Base-by-base conservation (phyloP, 2,113 vertebrate species). In the Hippoglossus stenolepis region DNA sequence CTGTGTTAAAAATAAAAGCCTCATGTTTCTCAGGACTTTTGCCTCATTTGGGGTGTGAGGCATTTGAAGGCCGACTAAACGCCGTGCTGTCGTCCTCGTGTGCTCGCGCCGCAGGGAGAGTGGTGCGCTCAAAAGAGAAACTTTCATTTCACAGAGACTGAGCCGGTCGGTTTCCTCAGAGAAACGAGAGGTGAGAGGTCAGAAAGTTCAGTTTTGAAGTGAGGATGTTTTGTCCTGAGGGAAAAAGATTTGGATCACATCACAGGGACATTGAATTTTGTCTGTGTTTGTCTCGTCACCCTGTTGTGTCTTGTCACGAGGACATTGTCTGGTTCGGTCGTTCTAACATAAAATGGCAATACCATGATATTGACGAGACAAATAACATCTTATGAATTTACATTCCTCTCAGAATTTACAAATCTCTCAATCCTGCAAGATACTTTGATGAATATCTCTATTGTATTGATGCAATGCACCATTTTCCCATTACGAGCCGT, bases 1-100 rank as follows among this genome's bases (percentile, higher is more conserved):
- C 53, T 38, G 79, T 64, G 53, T 84, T 83, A 88, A 89, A 93
- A 90, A 91, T 83, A 81, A 85, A 85, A 79, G 64, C 68, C 60
- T 70, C 57, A 70, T 85, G 64, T 78, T 70, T 61, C 24, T 73
- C 54, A 64, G 71, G n/a, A 77, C 66, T 80, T 90, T 64, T 75
- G 73, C 80, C 35, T 73, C 14, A 10, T 64, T 5, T 13, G 38
- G 47, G 54, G 14, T 70, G 43, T 21, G 26, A 35, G 75, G 58
- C 60, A 12, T 93, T 89, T 89, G 78, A 89, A 90, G 86, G 69
- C 80, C 71, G 40, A 53, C 6, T 58, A 43, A 75, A 54, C 38
- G 56, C 74, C 0, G 61, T 3, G 0, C 45, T 28, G 59, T 75
- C 77, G 64, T 81, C 69, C 66, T 58, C 35, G 24, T 58, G 60